These are phyloP conservation scores for Allacma fusca DNA, from an alignment of 2,888 invertebrate genomes.

Conservation along the genomic window DNA sequence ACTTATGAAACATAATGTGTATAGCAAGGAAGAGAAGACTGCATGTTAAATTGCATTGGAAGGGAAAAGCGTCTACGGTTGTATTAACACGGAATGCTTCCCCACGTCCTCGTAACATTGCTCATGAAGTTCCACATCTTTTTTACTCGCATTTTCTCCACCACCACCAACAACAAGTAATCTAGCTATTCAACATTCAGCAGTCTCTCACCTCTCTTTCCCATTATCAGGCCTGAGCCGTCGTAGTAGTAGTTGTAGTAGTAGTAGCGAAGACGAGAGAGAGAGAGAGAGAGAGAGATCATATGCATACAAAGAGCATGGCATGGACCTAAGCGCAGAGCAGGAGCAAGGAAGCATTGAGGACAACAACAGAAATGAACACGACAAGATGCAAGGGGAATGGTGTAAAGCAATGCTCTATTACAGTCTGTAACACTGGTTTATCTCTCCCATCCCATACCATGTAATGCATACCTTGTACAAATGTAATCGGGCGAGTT, in stretches of 20 bases:
- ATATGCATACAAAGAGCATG: not conserved
- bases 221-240: not conserved
- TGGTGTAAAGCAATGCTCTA: slow-evolving; percentile 20
- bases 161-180: slow-evolving; percentile 6
- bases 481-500: not conserved
- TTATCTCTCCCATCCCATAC: slow-evolving; percentile 4
- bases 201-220: slow-evolving; percentile 24
- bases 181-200: slow-evolving; percentile 27
- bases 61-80: slow-evolving; percentile 22
- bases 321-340: not conserved
- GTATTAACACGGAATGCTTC: slow-evolving; percentile 20
- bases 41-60: slow-evolving; percentile 19
- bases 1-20: too few species aligned
- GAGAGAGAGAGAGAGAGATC: slow-evolving; percentile 18
- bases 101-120: slow-evolving; percentile 23
- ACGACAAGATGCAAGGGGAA: not conserved
- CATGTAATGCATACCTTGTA: not conserved
- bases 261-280: not conserved
- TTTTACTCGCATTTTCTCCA: slow-evolving; percentile 29
- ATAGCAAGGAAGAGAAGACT: not conserved
- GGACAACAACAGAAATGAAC: slow-evolving; percentile 1
- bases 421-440: not conserved
- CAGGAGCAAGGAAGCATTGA: not conserved
- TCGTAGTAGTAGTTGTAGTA: not conserved
- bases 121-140: slow-evolving; percentile 37